Evolutionary conservation across 1,140 invertebrate genomes (phyloP), one percentile per base, ranked within the genome.

Genomic region (Pogonognathellus flavescens): DNA sequence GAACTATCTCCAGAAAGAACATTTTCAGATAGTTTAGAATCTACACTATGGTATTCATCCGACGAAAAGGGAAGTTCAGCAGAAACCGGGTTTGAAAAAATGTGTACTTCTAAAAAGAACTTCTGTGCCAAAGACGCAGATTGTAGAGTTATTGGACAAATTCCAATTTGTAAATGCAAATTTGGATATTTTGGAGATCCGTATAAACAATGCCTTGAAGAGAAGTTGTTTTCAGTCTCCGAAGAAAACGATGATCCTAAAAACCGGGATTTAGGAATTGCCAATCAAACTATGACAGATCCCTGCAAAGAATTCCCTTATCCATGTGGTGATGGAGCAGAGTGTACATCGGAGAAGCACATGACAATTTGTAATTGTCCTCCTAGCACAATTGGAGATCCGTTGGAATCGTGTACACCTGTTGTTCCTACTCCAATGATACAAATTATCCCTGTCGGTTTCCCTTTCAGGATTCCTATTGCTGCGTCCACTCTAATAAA

Each of bases 151-250:
- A 76, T 76, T n/a, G 70, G 70, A 0, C 41, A 31, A 41, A 31
- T 76, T 16, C 94, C 92, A 93, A 92, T 94, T 3, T 95, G 95
- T 89, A 93, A 93, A 49, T 96, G 95, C 90, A 90, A 93, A n/a
- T 92, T 91, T 25, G 91, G 91, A 72, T 94, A 93, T 88, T 91
- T 93, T 59, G 94, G 94, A 14, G 95, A 97, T 92, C 94, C 96
- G 20, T 93, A 92, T 86, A 90, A 92, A 72, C 91, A 92, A 83
- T 95, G 95, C 89, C 92, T 55, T 25, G 53, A 57, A 55, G 53
- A 20, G 3, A 16, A 55, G 18, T 11, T 57, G 1, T 55, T 81
- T 14, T 13, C 18, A 25, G 11, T 50, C 14, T 50, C 70, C 2
- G n/a, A 49, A 1, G 70, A 76, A 18, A 50, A 16, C 0, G 70